These are phyloP conservation scores for Actenoides hombroni DNA, from an alignment of 2,113 vertebrate genomes.

Conservation along the genomic window DNA sequence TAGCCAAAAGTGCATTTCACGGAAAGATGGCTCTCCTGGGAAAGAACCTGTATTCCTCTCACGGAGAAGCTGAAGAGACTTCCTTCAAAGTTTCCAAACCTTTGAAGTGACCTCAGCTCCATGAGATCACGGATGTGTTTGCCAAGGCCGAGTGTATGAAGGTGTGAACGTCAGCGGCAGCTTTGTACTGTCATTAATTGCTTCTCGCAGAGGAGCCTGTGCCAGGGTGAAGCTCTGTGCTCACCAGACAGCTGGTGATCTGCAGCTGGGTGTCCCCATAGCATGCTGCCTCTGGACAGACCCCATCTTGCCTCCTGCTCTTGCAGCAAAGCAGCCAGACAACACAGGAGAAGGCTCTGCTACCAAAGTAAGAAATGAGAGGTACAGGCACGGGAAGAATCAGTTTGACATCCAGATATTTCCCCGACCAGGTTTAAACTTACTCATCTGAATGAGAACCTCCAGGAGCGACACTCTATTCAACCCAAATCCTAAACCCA, in stretches of 20 bases:
- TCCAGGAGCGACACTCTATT: background rate
- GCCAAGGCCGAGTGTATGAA: background rate
- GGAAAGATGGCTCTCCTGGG: background rate
- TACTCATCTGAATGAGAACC: background rate
- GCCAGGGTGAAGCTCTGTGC: background rate
- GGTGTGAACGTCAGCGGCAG: background rate
- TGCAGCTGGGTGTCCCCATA: background rate
- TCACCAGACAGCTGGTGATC: background rate
- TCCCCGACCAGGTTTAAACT: background rate
- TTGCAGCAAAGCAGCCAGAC: background rate
- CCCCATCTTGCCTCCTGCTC: no score
- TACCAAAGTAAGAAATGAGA: background rate
- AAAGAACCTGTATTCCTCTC: background rate
- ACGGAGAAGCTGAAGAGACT: background rate
- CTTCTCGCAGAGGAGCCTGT: background rate
- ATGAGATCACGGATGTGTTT: background rate
- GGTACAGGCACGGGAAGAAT: background rate
- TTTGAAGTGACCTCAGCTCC: background rate
- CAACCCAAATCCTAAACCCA: background rate
- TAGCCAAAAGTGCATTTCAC: background rate
- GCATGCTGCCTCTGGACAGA: background rate
- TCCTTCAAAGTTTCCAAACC: slow-evolving; percentile 2
- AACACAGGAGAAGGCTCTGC: background rate
- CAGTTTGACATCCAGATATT: background rate
- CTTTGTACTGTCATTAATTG: background rate